Base-by-base conservation (phyloP, 2,797 vertebrate genomes). In the Morelia viridis region DNA sequence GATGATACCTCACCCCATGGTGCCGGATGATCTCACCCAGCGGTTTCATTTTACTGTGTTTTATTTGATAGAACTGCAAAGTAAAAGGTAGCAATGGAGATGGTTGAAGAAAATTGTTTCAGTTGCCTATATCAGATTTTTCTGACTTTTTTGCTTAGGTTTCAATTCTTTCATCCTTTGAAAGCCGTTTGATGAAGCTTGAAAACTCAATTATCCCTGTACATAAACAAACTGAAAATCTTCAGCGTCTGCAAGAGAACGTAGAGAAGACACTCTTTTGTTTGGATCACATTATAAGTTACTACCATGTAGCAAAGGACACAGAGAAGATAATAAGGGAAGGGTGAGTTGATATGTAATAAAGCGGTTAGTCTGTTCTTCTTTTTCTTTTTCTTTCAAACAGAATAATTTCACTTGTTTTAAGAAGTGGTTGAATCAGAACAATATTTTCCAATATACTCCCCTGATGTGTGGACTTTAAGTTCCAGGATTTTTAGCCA, bases 151-250 rank as follows among this genome's bases (percentile, higher is more conserved):
- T 22, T 1, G 0, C 64, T 22, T 87, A 99, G 99, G 99, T 99
- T 88, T 98, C 99, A 91, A 99, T 99, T 96, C 97, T 99, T 94
- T 99, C 99, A 0, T 99, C 99, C 5, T 99, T 99, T 46, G 99
- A 99, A 97, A 99, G 99, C 53, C 99, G 99, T 1, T 98, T 99
- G 83, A 99, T 99, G 99, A 99, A 99, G 96, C 97, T 99, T 97
- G 99, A 99, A 96, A 99, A 99, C 96, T 99, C 99, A 80, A 99
- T 99, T 97, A 99, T 99, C 96, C 99, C 99, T 0, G 99, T 99
- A 6, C 99, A 99, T 95, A 99, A 99, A 64, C 99, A 99, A 97
- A 99, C 99, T 0, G 99, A 99, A 97, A 99, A 99, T 92, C 98
- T 99, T 94, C 99, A 99, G 96, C 98, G 99, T 22, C 98, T 99